Conservation (phyloP, 2,113 vertebrate genomes). For the Stigmatopora argus region DNA sequence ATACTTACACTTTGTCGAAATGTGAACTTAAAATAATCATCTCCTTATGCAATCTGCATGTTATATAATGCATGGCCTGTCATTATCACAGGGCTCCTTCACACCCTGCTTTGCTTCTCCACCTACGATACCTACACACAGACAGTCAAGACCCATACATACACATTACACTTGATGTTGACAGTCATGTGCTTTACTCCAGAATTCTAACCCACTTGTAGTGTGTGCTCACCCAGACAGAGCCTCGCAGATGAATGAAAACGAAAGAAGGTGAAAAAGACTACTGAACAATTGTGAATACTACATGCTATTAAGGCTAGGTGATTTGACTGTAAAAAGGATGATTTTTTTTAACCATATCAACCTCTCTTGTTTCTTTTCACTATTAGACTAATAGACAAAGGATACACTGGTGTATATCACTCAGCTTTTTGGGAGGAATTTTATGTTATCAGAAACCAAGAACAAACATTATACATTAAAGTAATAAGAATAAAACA, state of each 20-base stretch:
- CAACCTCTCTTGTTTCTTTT: too few species aligned
- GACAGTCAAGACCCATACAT: slow-evolving; percentile 34
- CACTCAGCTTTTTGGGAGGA: too few species aligned
- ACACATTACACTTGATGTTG: slow-evolving; percentile 58
- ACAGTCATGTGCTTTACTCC: slow-evolving; percentile 62
- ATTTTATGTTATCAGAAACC: too few species aligned
- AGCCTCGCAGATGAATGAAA: slow-evolving; percentile 54
- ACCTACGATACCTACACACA: slow-evolving; percentile 54
- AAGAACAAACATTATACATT: too few species aligned
- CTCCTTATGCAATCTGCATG: slow-evolving; percentile 66
- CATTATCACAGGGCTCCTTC: slow-evolving; percentile 67
- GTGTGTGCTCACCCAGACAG: slow-evolving; percentile 59
- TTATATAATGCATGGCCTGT: slow-evolving; percentile 70
- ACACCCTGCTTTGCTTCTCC: slow-evolving; percentile 64
- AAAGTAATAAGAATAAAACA: too few species aligned
- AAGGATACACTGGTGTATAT: too few species aligned
- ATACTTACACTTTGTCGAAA: slow-evolving; percentile 61
- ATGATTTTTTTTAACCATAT: too few species aligned
- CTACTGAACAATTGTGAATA: background rate
- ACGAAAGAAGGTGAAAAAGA: slow-evolving; percentile 50
- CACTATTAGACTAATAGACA: too few species aligned
- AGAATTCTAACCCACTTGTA: slow-evolving; percentile 59
- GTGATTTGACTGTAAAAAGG: too few species aligned
- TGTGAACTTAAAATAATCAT: slow-evolving; percentile 65
- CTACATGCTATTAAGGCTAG: too few species aligned